These are phyloP conservation scores for Zaprionus lineosus DNA, from an alignment of 2,888 invertebrate species.

Conservation along the genomic window DNA sequence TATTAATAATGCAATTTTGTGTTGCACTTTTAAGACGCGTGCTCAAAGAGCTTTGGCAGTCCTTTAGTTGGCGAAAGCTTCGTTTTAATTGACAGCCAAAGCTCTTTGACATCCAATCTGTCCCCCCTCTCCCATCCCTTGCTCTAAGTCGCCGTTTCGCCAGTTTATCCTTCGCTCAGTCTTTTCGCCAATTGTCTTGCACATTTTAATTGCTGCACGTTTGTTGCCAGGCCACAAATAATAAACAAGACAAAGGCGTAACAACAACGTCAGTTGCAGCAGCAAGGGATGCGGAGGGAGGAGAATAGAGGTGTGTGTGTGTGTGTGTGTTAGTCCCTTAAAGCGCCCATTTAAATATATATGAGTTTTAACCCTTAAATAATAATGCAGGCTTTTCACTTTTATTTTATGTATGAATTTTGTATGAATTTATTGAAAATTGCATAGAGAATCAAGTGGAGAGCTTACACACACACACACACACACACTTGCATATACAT, in stretches of 20 bases:
- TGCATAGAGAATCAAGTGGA: slow-evolving; percentile 37
- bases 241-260: slow-evolving; percentile 75
- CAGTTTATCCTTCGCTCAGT: slow-evolving; percentile 6
- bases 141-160: no score
- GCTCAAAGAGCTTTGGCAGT: slow-evolving; percentile 15
- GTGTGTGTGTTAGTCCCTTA: slow-evolving; percentile 14
- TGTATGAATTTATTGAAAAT: slow-evolving; percentile 59
- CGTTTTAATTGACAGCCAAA: slow-evolving; percentile 52
- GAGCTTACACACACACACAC: slow-evolving; percentile 10
- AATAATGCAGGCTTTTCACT: slow-evolving; percentile 57
- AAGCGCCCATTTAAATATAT: slow-evolving; percentile 13
- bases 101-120: slow-evolving; percentile 23
- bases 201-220: slow-evolving; percentile 66
- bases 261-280: slow-evolving; percentile 31
- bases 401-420: slow-evolving; percentile 40
- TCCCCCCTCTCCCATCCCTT: not conserved
- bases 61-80: slow-evolving; percentile 21
- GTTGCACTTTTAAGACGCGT: slow-evolving; percentile 43
- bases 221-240: slow-evolving; percentile 66
- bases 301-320: not conserved
- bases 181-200: slow-evolving; percentile 67
- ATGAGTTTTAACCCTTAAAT: slow-evolving; percentile 66
- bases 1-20: slow-evolving; percentile 76
- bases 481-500: not conserved
- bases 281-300: not conserved